These are phyloP conservation scores for Hypercompe scribonia DNA, from an alignment of 2,888 invertebrate genomes.

Conservation along the genomic window DNA sequence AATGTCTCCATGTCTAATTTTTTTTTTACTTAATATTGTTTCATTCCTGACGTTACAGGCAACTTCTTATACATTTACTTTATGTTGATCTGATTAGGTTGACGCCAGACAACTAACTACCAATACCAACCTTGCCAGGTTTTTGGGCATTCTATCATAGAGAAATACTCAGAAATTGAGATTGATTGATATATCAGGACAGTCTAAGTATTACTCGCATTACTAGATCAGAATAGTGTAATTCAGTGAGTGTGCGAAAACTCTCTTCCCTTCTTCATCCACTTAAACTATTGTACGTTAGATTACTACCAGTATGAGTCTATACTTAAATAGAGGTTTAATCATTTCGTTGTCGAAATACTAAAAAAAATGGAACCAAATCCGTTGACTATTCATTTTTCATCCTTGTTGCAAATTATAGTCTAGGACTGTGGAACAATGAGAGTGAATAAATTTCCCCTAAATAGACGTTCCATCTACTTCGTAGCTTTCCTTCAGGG, in stretches of 20 bases:
- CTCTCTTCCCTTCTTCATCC: too few species aligned
- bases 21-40: background rate
- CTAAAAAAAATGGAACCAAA: background rate
- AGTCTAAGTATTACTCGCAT: too few species aligned
- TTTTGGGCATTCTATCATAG: too few species aligned
- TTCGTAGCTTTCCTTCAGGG: background rate
- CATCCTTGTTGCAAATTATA: background rate
- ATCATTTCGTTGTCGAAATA: background rate
- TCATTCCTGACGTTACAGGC: background rate
- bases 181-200: background rate
- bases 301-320: too few species aligned
- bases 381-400: background rate
- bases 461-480: conserved; percentile 15
- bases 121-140: background rate
- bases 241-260: too few species aligned
- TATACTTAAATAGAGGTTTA: too few species aligned
- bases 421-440: background rate
- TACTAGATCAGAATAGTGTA: too few species aligned
- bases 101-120: background rate
- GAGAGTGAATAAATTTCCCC: background rate
- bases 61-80: background rate
- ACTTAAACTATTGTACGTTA: too few species aligned
- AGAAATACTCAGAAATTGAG: background rate
- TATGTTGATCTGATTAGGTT: background rate
- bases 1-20: background rate